phyloP scores from a whole-genome alignment of 2,113 vertebrate species.

The Geococcyx californianus region DNA sequence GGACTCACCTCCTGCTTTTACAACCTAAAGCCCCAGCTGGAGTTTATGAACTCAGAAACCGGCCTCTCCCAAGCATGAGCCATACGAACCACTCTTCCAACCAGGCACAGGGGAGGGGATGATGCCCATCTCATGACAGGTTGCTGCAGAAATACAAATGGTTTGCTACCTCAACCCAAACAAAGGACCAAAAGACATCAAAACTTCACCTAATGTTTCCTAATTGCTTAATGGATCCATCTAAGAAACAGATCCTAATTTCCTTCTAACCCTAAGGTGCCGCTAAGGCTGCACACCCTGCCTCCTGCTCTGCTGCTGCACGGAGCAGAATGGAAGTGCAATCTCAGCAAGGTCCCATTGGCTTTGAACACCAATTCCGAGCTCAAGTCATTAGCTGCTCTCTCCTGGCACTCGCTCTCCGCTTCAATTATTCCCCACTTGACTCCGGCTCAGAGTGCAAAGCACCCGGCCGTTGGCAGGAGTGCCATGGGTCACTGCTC shows the following conservation, averaged over 20 bases:
- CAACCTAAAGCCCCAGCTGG: background rate
- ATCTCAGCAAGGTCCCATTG: background rate
- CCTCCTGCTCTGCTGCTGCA: background rate
- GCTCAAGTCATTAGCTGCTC: background rate
- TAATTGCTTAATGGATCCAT: background rate
- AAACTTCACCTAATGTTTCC: background rate
- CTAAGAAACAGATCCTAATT: background rate
- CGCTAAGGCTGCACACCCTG: rapidly evolving
- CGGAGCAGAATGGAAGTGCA: rapidly evolving
- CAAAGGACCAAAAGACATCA: background rate
- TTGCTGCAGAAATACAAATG: background rate
- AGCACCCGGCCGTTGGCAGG: rapidly evolving
- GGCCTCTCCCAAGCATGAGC: background rate
- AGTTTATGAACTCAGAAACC: background rate
- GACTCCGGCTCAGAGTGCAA: rapidly evolving
- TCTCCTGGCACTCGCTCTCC: background rate
- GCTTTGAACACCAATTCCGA: rapidly evolving
- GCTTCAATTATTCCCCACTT: background rate
- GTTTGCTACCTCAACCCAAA: too few species aligned
- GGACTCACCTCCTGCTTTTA: background rate
- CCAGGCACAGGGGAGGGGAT: background rate
- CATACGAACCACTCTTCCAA: rapidly evolving
- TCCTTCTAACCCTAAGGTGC: background rate
- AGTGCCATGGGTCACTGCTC: background rate
- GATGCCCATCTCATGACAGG: background rate